These are phyloP conservation scores for Enchytraeus crypticus DNA, from an alignment of 2,888 invertebrate species.

Conservation along the genomic window DNA sequence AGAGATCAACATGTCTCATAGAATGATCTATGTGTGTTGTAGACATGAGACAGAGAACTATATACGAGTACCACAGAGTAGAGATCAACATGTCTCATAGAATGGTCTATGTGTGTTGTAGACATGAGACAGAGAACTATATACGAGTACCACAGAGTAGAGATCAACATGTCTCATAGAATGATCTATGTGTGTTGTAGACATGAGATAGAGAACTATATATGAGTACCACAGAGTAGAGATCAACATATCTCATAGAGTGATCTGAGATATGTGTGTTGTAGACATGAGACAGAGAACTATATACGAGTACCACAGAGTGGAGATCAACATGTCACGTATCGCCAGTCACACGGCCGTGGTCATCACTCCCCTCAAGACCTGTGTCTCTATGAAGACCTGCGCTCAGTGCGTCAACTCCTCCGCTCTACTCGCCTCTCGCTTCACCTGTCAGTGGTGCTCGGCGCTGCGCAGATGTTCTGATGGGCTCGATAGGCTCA, in stretches of 20 bases:
- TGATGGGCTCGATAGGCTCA: conserved; percentile 74
- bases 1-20: conserved; percentile 60
- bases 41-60: conserved; percentile 84
- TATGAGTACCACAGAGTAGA: conserved; percentile 90
- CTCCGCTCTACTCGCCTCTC: conserved; percentile 20
- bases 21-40: conserved; percentile 60
- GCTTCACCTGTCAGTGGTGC: conserved; percentile 74
- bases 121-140: conserved; percentile 85
- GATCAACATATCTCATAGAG: conserved; percentile 59
- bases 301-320: conserved; percentile 90
- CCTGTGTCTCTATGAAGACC: conserved; percentile 68
- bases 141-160: conserved; percentile 87
- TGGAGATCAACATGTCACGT: conserved; percentile 62
- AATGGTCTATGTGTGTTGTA: conserved; percentile 52
- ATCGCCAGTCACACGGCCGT: conserved; percentile 73
- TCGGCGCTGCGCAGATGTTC: conserved; percentile 70
- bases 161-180: conserved; percentile 61
- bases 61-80: conserved; percentile 90
- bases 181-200: conserved; percentile 62
- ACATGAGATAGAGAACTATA: conserved; percentile 81
- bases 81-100: conserved; percentile 63
- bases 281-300: conserved; percentile 81
- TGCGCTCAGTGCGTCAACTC: conserved; percentile 63
- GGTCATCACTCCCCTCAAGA: conserved; percentile 69
- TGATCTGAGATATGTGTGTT: neutral